Evolutionary conservation across 2,888 invertebrate species (phyloP).

Genomic region (Thysanoteuthis rhombus): DNA sequence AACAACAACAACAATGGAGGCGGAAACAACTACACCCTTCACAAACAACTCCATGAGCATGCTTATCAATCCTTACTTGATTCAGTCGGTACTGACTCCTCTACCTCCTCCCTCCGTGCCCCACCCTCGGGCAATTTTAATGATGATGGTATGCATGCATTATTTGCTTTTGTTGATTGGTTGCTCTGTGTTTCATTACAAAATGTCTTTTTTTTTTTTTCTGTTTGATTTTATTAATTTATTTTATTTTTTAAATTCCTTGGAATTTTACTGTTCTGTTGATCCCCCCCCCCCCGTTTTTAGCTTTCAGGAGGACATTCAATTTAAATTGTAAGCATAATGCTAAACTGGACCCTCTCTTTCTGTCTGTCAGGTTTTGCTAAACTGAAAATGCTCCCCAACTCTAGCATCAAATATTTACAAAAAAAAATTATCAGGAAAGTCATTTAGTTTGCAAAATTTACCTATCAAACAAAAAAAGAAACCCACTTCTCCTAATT

Average conservation of each 20-base stretch:
- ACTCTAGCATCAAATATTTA: no score
- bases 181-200: neutral
- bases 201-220: neutral
- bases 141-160: constrained; percentile 29
- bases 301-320: no score
- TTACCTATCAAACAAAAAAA: no score
- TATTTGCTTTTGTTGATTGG: constrained; percentile 1
- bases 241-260: neutral
- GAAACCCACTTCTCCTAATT: no score
- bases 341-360: no score
- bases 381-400: no score
- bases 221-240: neutral
- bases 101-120: constrained; percentile 1
- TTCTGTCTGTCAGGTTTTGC: no score
- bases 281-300: no score
- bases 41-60: neutral
- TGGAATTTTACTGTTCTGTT: neutral
- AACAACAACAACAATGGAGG: neutral
- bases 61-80: neutral
- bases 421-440: no score
- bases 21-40: neutral
- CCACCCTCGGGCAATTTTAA: constrained; percentile 24
- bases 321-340: no score
- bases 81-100: neutral
- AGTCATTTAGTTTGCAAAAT: no score